phyloP scores from a whole-genome alignment of 2,797 vertebrate genomes.

The Ambastaia sidthimunki region DNA sequence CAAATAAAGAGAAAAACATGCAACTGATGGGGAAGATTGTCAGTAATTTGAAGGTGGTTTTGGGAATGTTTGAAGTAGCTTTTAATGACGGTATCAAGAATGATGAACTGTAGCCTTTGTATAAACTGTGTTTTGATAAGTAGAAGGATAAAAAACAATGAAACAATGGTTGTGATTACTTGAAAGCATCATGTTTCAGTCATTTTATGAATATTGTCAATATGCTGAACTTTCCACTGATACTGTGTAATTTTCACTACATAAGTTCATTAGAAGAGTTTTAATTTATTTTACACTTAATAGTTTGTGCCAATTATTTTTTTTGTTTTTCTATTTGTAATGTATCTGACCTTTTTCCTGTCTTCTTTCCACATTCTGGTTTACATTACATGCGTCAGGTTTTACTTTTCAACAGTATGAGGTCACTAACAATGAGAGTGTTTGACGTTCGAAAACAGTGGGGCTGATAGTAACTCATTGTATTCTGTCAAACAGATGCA shows the following conservation, averaged over 20 bases:
- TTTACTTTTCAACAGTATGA: background rate
- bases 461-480: constrained; percentile 1
- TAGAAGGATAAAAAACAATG: background rate
- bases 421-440: background rate
- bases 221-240: constrained; percentile 7
- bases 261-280: background rate
- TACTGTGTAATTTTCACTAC: background rate
- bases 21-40: background rate
- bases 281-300: background rate
- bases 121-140: constrained; percentile 9
- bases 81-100: constrained; percentile 14
- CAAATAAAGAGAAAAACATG: constrained; percentile 72
- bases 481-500: constrained; percentile 25
- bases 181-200: constrained; percentile 50
- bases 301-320: constrained; percentile 44
- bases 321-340: background rate
- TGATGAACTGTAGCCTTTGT: constrained; percentile 45
- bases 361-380: background rate
- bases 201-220: constrained; percentile 22
- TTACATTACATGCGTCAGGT: background rate
- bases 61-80: constrained; percentile 24
- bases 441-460: constrained; percentile 22
- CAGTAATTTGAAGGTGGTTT: background rate
- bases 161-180: constrained; percentile 43
- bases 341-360: background rate